These are phyloP conservation scores for Perccottus glenii DNA, from an alignment of 2,113 vertebrate species.

Conservation along the genomic window DNA sequence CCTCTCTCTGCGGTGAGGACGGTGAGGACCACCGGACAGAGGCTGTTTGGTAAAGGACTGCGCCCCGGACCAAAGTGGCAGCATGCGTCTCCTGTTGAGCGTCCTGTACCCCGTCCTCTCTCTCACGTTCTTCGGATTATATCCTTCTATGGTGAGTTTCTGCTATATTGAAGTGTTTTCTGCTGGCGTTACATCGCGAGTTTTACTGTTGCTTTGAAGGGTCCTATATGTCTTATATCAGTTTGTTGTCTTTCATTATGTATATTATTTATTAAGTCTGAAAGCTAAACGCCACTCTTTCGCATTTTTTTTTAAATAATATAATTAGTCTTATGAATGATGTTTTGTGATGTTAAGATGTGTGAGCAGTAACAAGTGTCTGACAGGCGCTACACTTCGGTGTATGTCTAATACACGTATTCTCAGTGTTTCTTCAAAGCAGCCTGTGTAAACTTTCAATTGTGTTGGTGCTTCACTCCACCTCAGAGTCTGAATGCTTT, in stretches of 20 bases:
- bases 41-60: conserved; percentile 49
- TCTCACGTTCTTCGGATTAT: conserved; percentile 85
- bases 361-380: background rate
- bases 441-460: background rate
- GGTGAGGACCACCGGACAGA: conserved; percentile 6
- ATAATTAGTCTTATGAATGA: too few species aligned
- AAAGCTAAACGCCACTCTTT: too few species aligned
- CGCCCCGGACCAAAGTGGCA: conserved; percentile 74
- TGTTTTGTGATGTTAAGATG: too few species aligned
- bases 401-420: background rate
- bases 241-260: background rate
- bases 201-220: background rate
- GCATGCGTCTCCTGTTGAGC: conserved; percentile 86
- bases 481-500: background rate
- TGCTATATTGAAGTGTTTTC: background rate
- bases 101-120: conserved; percentile 84
- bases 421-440: background rate
- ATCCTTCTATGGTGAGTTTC: conserved; percentile 88
- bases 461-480: too few species aligned
- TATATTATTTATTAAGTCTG: too few species aligned
- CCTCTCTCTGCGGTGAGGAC: conserved; percentile 34
- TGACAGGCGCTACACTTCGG: background rate
- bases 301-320: too few species aligned
- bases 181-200: background rate
- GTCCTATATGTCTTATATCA: background rate